Conservation (phyloP, 35 echinoderm and acorn worm genomes). For the Ptychodera flava region DNA sequence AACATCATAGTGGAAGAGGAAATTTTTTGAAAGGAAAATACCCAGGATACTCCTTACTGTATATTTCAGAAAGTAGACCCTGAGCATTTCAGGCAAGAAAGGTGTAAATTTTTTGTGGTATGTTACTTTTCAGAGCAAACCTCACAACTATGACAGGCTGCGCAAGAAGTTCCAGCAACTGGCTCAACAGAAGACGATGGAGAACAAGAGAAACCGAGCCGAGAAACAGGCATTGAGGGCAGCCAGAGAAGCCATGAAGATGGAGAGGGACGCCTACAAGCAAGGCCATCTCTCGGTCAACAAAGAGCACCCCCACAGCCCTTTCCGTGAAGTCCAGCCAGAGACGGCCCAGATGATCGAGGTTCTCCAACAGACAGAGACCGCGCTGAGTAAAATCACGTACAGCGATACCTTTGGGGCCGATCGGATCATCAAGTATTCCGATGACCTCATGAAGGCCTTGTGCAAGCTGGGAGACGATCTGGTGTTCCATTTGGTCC, state of each 20-base stretch:
- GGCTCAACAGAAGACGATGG: conserved; percentile 91
- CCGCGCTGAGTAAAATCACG: conserved; percentile 70
- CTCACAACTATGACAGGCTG: conserved; percentile 97
- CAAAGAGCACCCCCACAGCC: neutral
- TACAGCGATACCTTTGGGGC: neutral
- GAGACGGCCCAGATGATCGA: conserved; percentile 93
- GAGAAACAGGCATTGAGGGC: conserved; percentile 93
- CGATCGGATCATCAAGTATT: neutral
- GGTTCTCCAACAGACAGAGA: conserved; percentile 93
- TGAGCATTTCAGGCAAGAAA: too few species aligned
- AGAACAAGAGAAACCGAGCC: conserved; percentile 80
- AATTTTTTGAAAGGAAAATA: too few species aligned
- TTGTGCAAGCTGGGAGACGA: conserved; percentile 78
- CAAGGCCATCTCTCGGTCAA: neutral
- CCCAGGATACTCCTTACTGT: too few species aligned
- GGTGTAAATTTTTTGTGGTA: too few species aligned
- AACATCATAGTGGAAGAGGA: too few species aligned
- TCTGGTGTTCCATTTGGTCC: conserved; percentile 92
- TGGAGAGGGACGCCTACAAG: conserved; percentile 35
- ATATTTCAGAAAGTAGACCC: too few species aligned
- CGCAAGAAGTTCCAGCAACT: conserved; percentile 97
- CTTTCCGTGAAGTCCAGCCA: conserved; percentile 56
- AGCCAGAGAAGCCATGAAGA: conserved; percentile 77
- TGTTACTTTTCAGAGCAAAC: conserved; percentile 93
- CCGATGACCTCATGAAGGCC: neutral